Percentiles rank a stretch among this genome's conserved stretches.
Conservation (phyloP, 2,113 vertebrate species). For the Nicator chloris region DNA sequence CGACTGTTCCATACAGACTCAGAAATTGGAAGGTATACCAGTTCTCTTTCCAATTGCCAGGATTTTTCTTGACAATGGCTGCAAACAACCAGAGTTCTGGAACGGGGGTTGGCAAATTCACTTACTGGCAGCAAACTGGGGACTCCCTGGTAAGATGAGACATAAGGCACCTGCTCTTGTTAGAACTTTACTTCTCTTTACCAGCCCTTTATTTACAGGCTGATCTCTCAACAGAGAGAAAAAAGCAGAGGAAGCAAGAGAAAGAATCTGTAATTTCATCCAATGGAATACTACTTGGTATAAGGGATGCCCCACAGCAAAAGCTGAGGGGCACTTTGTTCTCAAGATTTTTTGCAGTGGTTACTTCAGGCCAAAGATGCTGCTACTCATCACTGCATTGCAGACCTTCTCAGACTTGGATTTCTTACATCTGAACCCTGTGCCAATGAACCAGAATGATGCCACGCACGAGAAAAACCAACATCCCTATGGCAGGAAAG, state of each 20-base stretch:
- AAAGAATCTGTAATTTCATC: not conserved
- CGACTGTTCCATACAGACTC: not conserved
- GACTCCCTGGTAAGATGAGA: not conserved
- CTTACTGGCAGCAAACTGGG: not conserved
- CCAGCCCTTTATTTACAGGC: not conserved
- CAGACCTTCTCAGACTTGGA: not conserved
- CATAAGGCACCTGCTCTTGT: not conserved
- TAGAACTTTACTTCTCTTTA: not conserved
- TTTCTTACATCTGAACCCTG: not conserved
- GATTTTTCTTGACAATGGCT: not conserved
- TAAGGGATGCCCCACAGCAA: not conserved
- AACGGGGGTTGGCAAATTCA: not conserved
- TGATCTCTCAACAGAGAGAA: not conserved
- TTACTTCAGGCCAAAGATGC: not conserved
- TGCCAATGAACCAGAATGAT: not conserved
- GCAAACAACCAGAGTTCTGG: not conserved
- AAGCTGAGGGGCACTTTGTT: not conserved
- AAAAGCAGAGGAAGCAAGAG: not conserved
- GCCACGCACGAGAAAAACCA: not conserved
- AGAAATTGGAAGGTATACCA: not conserved
- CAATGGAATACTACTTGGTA: not conserved
- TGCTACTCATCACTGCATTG: not conserved
- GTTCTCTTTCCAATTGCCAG: not conserved
- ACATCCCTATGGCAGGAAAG: not conserved
- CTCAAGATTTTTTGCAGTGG: not conserved